Evolutionary conservation across 2,888 invertebrate genomes (phyloP).

Genomic region (Noctua pronuba): DNA sequence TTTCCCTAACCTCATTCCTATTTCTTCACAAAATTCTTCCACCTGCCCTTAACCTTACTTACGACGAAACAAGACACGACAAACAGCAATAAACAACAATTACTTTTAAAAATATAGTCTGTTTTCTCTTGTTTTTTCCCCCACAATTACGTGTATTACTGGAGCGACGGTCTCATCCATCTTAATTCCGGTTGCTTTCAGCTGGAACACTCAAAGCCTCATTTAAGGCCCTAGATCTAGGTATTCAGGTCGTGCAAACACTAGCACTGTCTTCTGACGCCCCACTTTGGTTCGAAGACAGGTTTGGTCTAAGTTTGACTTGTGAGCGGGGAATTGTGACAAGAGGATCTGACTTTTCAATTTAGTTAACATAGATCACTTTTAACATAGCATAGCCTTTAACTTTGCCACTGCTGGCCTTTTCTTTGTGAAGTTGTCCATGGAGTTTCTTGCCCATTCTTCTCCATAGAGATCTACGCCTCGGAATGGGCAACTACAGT

Average conservation of each 20-base stretch:
- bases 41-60: constrained; percentile 13
- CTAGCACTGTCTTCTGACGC: constrained; percentile 66
- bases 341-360: not conserved
- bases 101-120: constrained; percentile 29
- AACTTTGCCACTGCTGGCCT: not conserved
- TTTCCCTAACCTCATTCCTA: constrained; percentile 11
- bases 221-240: constrained; percentile 67
- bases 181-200: constrained; percentile 56
- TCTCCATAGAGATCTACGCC: too few relatives aligned
- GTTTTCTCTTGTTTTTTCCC: constrained; percentile 4
- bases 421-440: not conserved
- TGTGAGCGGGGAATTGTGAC: not conserved
- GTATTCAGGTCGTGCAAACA: constrained; percentile 77
- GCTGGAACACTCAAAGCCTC: constrained; percentile 52
- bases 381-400: not conserved
- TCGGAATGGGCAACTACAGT: too few relatives aligned
- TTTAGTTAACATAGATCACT: not conserved
- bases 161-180: constrained; percentile 54
- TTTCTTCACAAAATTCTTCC: constrained; percentile 4
- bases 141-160: constrained; percentile 22
- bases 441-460: too few relatives aligned
- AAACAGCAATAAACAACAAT: constrained; percentile 51
- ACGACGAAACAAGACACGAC: constrained; percentile 35
- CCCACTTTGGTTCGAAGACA: constrained; percentile 59
- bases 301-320: constrained; percentile 37